Evolutionary conservation across 2,888 invertebrate species (phyloP), one percentile per base, ranked within the genome.

Genomic region (Limnephilus rhombicus): DNA sequence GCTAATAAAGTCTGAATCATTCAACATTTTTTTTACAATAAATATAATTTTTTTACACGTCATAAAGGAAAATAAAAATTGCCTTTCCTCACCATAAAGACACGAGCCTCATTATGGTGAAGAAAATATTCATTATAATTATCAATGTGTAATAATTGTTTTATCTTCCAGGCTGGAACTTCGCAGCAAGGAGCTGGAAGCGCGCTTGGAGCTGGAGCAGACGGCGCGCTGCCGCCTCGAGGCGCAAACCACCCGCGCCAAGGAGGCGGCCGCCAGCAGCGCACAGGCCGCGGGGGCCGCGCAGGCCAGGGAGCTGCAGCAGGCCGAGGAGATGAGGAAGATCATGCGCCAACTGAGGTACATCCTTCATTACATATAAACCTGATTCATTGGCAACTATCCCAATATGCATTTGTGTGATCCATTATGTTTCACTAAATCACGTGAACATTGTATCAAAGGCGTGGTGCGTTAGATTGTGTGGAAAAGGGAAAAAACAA

Each of bases 211-310:
- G 94, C 96, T 99, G 94, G 99, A 99, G 94, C 98, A 98, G 94
- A 98, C 99, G 0, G 98, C 98, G 0, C 97, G 98, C 94, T 97
- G 98, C 0, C 97, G 99, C n/a, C 96, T 99, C 11, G 99, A 99
- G 96, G 98, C 97, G 0, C 97, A 97, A 94, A 96, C 97, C 94
- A 94, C 96, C 0, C 95, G 96, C 0, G 94, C 96, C 93, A 94
- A 96, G 0, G 96, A 96, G 92, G 95, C 95, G 13, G 96, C 95
- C 94, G 95, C 95, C 92, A 96, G 96, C 94, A 95, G 96, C 1
- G 95, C 96, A 2, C 88, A 96, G 2, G 99, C 99, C 94, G 96
- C 98, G 2, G 97, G 97, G 1, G 95, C 97, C 53, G 97, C 98
- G 0, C 96, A 98, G 94, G 96, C 97, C 12, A 97, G 98, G 87